Base-by-base conservation (phyloP, 2,113 vertebrate genomes). In the Centropristis striata region DNA sequence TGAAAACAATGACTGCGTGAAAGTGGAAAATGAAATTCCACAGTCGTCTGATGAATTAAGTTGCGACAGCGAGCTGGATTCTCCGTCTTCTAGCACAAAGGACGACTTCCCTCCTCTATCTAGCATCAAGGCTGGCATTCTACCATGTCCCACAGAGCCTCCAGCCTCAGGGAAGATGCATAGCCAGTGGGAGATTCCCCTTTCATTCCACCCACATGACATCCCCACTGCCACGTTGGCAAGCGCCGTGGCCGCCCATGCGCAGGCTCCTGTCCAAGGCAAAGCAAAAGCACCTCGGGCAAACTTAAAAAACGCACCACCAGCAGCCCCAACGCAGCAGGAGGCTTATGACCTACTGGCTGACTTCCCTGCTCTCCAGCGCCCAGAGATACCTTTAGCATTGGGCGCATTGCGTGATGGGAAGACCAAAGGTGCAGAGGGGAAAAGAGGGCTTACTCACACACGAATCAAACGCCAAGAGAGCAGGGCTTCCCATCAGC, bases 301-400 rank as follows among this genome's bases (percentile, higher is more conserved):
- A 27, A 77, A 70, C 53, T 54, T 32, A 0, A 51, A 53, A 71
- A 53, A 42, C 5, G 15, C 50, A 71, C 18, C 60, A 60, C n/a
- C 50, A 47, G 57, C 51, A 61, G 66, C 11, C 55, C 21, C 41
- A 11, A 21, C 8, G 11, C 75, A 80, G 46, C 77, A 81, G 20
- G 63, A 46, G 32, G 50, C 69, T 46, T 86, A 70, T 11, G 80
- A 92, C 80, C 90, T 88, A 4, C 65, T 83, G 80, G 75, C 83
- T 44, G 83, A 92, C 69, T 90, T 88, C 53, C 85, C 81, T 0
- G 75, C 84, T 23, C 89, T 88, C 16, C 74, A 63, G 57, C 63
- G 73, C 63, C 65, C 39, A 37, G 12, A 63, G 61, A 82, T 59
- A 36, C 57, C 64, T 51, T 75, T 44, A 25, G 42, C 15, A 0